A percentile compares a stretch with the other conserved stretches of the same genome.
phyloP scores from a whole-genome alignment of 2,113 vertebrate species.

The Charina bottae region DNA sequence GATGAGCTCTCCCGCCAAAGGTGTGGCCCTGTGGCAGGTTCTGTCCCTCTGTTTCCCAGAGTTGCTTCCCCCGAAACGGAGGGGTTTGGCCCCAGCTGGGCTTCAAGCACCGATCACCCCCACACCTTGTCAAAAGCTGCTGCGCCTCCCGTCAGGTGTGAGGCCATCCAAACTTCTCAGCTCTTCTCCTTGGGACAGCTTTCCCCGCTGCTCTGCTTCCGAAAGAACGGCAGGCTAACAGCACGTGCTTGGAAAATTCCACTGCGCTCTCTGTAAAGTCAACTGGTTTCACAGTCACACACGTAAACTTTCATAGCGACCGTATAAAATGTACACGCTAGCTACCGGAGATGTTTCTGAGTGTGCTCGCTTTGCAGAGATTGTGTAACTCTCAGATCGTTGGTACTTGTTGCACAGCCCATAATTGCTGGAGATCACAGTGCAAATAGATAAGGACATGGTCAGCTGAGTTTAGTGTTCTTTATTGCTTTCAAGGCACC shows the following conservation, averaged over 20 bases:
- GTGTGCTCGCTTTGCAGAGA: constrained; percentile 26
- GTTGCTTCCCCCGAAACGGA: too few species aligned
- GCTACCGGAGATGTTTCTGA: constrained; percentile 18
- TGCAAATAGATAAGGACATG: constrained; percentile 51
- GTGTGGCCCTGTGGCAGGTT: too few species aligned
- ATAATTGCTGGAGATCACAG: not conserved
- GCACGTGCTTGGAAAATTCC: constrained; percentile 65
- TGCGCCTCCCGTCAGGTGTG: rapidly evolving
- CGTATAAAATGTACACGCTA: constrained; percentile 14
- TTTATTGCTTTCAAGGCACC: constrained; percentile 27
- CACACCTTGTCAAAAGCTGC: not conserved
- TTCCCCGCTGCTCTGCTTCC: not conserved
- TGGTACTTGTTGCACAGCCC: not conserved
- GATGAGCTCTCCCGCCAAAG: too few species aligned
- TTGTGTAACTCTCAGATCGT: constrained; percentile 40
- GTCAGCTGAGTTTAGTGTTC: constrained; percentile 31
- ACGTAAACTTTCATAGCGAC: constrained; percentile 43
- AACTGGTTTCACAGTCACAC: constrained; percentile 41
- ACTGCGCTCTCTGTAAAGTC: not conserved
- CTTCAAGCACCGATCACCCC: not conserved
- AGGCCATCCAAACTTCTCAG: too few species aligned
- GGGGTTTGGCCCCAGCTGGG: too few species aligned
- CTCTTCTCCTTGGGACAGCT: not conserved
- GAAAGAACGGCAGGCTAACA: not conserved
- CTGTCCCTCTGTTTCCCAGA: too few species aligned